Base-by-base conservation (phyloP, 2,113 vertebrate genomes). In the Equus quagga region DNA sequence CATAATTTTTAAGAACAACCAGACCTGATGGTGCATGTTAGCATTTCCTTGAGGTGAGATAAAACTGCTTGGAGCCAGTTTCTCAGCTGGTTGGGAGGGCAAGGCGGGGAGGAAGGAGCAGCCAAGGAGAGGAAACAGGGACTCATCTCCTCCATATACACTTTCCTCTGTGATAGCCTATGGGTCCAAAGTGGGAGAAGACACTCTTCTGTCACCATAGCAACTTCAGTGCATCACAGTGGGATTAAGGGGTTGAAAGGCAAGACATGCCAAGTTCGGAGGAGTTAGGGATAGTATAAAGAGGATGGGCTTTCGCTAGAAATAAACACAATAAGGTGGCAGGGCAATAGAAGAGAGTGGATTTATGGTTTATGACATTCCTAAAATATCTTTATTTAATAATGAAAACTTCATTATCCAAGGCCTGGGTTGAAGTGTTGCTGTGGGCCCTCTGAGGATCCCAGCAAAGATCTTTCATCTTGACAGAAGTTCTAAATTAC, bases 321-420 rank as follows among this genome's bases (percentile, higher is more conserved):
- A 98, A 97, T 93, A 98, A 98, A 98, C 98, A 98, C 95, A 98
- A 82, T 86, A 93, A 92, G 80, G 96, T 69, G 76, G 93, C 95
- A 69, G 76, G 96, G 94, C 23, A 46, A 95, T 91, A 94, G 88
- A 95, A 94, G 33, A 92, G 95, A 98, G 98, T 88, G 96, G 98
- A 99, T 99, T 98, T 98, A 98, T 98, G 96, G 98, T 98, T 98
- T 98, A 98, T 98, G 99, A 98, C 98, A 97, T 96, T 98, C 98
- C 98, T 98, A 98, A 99, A 99, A 98, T 98, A 98, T 98, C 98
- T 99, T 98, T 98, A 99, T 99, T 99, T 99, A 99, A 99, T 99
- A 99, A 99, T 99, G 98, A 99, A 99, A 99, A 98, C 98, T 99
- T 99, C 99, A 99, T 99, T 99, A 99, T 98, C 98, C 87, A 69